Evolutionary conservation across 2,113 vertebrate species (phyloP).

Genomic region (Brachypodius melanocephalos): DNA sequence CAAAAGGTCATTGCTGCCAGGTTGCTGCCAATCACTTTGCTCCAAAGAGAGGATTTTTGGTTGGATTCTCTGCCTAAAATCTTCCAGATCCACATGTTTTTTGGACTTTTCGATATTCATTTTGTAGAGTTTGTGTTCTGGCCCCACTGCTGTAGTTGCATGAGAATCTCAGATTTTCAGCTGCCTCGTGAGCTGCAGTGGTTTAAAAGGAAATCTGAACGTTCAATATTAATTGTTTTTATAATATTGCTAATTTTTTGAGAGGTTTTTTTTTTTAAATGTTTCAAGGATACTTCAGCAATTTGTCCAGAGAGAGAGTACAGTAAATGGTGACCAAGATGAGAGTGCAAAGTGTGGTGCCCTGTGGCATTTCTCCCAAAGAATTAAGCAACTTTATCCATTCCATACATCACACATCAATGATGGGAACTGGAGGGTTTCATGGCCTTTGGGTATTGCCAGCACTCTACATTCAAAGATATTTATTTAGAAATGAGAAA

Average conservation of each 20-base stretch:
- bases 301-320: background rate
- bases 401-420: rapidly evolving
- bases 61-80: background rate
- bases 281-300: background rate
- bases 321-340: too few species aligned
- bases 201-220: background rate
- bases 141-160: too few species aligned
- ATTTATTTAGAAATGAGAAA: background rate
- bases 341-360: background rate
- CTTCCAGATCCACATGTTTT: background rate
- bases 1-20: background rate
- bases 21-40: background rate
- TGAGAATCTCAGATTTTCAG: background rate
- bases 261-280: too few species aligned
- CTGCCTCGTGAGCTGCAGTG: background rate
- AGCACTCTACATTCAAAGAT: background rate
- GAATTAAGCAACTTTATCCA: background rate
- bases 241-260: background rate
- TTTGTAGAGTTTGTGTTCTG: background rate
- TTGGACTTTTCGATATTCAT: background rate
- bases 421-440: background rate
- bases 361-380: background rate
- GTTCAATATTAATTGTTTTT: background rate
- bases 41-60: background rate
- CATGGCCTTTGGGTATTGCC: background rate